Conservation (phyloP, 1,140 invertebrate genomes). For the Drosophila triauraria region DNA sequence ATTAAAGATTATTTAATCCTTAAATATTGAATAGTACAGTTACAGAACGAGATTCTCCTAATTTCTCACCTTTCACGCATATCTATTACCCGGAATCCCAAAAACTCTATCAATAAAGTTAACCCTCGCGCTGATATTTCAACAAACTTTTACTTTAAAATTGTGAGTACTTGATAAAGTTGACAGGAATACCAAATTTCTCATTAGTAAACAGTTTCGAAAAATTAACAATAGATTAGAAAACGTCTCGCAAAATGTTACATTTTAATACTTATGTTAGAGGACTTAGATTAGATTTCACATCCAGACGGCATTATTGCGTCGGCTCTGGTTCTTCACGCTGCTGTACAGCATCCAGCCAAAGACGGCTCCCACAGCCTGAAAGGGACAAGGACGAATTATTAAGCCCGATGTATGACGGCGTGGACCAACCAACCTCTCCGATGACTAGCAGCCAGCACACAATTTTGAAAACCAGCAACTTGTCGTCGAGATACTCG, state of each 20-base stretch:
- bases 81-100: neutral
- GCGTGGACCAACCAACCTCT: slow-evolving; percentile 63
- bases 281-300: slow-evolving; percentile 31
- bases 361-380: slow-evolving; percentile 66
- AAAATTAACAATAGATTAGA: slow-evolving; percentile 38
- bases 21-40: no score
- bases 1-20: no score
- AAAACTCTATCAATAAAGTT: neutral
- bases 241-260: slow-evolving; percentile 24
- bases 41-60: no score
- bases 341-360: slow-evolving; percentile 74
- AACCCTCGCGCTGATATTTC: neutral
- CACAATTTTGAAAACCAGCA: slow-evolving; percentile 74
- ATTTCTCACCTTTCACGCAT: no score
- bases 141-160: no score
- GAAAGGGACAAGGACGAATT: neutral
- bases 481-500: slow-evolving; percentile 68
- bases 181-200: neutral
- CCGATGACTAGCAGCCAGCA: slow-evolving; percentile 69
- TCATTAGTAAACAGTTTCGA: slow-evolving; percentile 15
- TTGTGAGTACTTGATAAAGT: slow-evolving; percentile 2
- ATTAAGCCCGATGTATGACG: neutral
- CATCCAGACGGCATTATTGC: slow-evolving; percentile 80
- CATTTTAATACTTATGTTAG: slow-evolving; percentile 51
- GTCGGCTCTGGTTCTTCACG: slow-evolving; percentile 72